Evolutionary conservation across 2,888 invertebrate genomes (phyloP), one percentile per base, ranked within the genome.

Genomic region (Caenorhabditis virilis): DNA sequence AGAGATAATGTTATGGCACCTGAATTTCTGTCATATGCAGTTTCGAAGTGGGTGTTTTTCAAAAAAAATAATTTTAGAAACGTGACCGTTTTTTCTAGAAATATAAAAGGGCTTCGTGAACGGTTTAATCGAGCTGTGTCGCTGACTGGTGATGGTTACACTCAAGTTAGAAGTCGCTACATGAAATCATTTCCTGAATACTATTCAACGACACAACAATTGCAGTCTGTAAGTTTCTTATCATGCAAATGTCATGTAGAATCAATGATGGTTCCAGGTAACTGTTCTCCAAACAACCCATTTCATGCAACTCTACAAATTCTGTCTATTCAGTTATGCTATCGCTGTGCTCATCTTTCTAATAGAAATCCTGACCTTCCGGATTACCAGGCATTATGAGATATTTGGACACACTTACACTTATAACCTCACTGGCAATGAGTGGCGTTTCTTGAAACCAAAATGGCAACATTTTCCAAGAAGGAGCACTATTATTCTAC

Each of bases 91-190:
- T n/a, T n/a, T n/a, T 59, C 46, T 35, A 69, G 69, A 58, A 65
- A 61, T n/a, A 20, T 66, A 18, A 55, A 53, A 25, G 69, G 66
- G 1, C 51, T 70, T 2, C 63, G 66, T 22, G 64, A 70, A 27
- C 55, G 45, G 23, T 70, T 70, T 45, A 70, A 70, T 33, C 41
- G 57, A 23, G 70, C 70, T 4, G 67, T 70, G 16, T 41, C 63
- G 6, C 49, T 46, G 16, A 59, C 63, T 5, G 47, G 50, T 18
- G 39, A 42, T n/a, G 67, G 62, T 1, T 67, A 64, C 52, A 64
- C 30, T 0, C 58, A 55, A 16, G 55, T 58, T 3, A 13, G 65
- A 5, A 45, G 45, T 0, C 23, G 64, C 18, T 69, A 69, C 33
- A 39, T 51, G n/a, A 20, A 47, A 2, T 13, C 61, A 20, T 55